These are phyloP conservation scores for Trigoniulus corallinus DNA, from an alignment of 1,140 invertebrate genomes.

Conservation along the genomic window DNA sequence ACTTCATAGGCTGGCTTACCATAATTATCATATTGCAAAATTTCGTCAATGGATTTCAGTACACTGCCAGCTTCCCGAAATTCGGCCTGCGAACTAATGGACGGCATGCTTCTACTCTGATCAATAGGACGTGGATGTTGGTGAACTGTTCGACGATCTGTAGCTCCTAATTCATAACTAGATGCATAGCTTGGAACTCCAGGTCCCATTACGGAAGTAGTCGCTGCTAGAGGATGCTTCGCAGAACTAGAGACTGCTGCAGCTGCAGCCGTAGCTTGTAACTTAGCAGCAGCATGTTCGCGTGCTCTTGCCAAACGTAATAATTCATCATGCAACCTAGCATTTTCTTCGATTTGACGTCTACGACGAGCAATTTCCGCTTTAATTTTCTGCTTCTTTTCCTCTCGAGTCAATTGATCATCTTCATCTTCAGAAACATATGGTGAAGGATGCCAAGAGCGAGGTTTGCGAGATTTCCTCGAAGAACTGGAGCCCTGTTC, in stretches of 20 bases:
- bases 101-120: conserved; percentile 5
- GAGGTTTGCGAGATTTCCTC: conserved; percentile 27
- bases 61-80: conserved; percentile 20
- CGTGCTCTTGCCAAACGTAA: conserved; percentile 28
- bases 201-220: neutral
- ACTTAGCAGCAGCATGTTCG: neutral
- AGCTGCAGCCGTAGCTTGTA: too few species aligned
- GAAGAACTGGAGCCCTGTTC: too few species aligned
- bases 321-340: conserved; percentile 37
- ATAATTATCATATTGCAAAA: conserved; percentile 25
- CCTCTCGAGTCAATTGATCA: conserved; percentile 32
- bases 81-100: conserved; percentile 10
- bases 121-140: neutral
- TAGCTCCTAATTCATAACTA: neutral
- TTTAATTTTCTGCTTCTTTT: conserved; percentile 42
- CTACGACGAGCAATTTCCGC: conserved; percentile 42
- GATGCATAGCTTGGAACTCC: neutral
- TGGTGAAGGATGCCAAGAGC: conserved; percentile 41
- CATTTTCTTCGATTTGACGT: conserved; percentile 42
- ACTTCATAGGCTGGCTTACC: neutral
- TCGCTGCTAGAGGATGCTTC: neutral
- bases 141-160: neutral
- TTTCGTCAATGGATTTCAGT: conserved; percentile 34
- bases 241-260: neutral
- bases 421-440: conserved; percentile 34